Evolutionary conservation across 1,140 invertebrate genomes (phyloP).

Genomic region (Bombus ignitus): DNA sequence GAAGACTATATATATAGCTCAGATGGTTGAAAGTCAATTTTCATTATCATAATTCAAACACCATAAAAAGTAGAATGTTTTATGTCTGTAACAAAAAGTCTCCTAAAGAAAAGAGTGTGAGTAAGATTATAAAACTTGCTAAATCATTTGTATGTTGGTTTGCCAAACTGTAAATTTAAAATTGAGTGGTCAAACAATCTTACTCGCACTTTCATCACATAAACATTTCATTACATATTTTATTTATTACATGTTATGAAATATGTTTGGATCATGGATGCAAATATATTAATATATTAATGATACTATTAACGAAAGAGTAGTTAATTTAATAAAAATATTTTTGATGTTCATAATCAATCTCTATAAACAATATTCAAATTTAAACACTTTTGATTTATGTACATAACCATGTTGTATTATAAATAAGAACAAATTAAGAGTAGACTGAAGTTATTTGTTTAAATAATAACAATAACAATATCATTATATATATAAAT

Average conservation of each 20-base stretch:
- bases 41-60: conserved; percentile 24
- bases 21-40: conserved; percentile 55
- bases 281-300: conserved; percentile 44
- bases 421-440: conserved; percentile 30
- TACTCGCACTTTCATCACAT: conserved; percentile 26
- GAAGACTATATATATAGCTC: conserved; percentile 56
- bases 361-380: conserved; percentile 38
- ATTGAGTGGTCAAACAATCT: conserved; percentile 44
- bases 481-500: neutral
- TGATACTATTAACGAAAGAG: conserved; percentile 18
- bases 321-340: conserved; percentile 35
- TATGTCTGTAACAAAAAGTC: conserved; percentile 2
- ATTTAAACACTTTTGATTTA: conserved; percentile 26
- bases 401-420: conserved; percentile 55
- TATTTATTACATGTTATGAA: conserved; percentile 47
- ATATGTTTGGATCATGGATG: conserved; percentile 5
- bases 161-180: conserved; percentile 32
- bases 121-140: conserved; percentile 29
- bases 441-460: conserved; percentile 15
- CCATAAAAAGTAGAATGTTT: conserved; percentile 23
- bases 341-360: conserved; percentile 43
- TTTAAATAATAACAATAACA: conserved; percentile 14
- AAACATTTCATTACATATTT: conserved; percentile 35
- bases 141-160: conserved; percentile 20
- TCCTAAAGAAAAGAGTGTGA: conserved; percentile 33